Evolutionary conservation across 2,113 vertebrate species (phyloP).

Genomic region (Sialia sialis): DNA sequence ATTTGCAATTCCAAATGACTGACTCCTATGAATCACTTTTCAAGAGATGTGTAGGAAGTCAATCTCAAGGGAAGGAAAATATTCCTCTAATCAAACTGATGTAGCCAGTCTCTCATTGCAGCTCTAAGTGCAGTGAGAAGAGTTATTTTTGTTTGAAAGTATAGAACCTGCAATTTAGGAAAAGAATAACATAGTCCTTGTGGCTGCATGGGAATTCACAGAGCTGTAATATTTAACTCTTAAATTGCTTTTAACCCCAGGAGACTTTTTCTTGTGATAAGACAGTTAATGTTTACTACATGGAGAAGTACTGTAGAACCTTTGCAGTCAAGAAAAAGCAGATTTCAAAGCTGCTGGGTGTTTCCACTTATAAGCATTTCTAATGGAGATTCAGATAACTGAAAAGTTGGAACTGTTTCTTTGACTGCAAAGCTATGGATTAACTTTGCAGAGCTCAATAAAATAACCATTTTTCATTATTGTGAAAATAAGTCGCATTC

Average conservation of each 20-base stretch:
- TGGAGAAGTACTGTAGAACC: background rate
- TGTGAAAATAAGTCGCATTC: background rate
- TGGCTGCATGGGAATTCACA: background rate
- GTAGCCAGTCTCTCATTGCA: background rate
- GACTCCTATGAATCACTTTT: constrained; percentile 20
- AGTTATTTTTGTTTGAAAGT: background rate
- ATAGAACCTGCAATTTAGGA: background rate
- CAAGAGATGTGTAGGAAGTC: constrained; percentile 24
- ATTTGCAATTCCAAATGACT: constrained; percentile 57
- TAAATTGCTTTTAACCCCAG: background rate
- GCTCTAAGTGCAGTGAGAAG: background rate
- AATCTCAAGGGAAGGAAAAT: constrained; percentile 3
- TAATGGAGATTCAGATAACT: background rate
- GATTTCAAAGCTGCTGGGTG: background rate
- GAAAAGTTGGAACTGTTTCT: background rate
- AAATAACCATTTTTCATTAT: background rate
- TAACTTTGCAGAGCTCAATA: background rate
- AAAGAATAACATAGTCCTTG: background rate
- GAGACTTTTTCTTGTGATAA: background rate
- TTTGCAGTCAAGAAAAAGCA: background rate
- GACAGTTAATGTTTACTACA: background rate
- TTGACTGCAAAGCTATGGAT: background rate
- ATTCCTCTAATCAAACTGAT: constrained; percentile 16
- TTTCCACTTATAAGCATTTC: background rate
- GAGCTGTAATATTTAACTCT: background rate